Conservation (phyloP, 2,113 vertebrate genomes). For the Ginglymostoma cirratum region DNA sequence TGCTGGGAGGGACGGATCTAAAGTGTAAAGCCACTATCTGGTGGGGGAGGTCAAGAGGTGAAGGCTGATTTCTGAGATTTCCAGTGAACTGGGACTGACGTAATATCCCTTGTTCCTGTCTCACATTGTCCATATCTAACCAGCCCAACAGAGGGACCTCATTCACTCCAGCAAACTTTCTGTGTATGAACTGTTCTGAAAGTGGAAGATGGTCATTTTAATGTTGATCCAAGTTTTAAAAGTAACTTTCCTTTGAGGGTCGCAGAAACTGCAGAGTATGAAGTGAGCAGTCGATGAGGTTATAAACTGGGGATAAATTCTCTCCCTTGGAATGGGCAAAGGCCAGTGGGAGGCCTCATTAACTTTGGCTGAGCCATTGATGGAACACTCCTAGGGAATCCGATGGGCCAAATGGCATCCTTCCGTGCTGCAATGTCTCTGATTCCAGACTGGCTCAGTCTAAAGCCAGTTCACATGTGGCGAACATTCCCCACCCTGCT, state of each 20-base stretch:
- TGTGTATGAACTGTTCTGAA: not conserved
- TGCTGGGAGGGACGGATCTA: no score
- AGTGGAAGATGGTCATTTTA: not conserved
- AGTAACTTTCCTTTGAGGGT: not conserved
- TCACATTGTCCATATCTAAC: not conserved
- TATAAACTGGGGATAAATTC: not conserved
- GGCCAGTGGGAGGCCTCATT: not conserved
- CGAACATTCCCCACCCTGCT: no score
- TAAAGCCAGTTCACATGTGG: no score
- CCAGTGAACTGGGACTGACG: not conserved
- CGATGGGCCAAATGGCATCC: not conserved
- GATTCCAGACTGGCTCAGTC: not conserved
- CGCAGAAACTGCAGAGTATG: not conserved
- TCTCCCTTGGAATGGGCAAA: not conserved
- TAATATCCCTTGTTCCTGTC: not conserved
- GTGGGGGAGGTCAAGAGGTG: not conserved
- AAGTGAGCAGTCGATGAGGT: not conserved
- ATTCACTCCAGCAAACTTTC: not conserved
- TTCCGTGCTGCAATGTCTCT: not conserved
- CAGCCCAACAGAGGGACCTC: not conserved
- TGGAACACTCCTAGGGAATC: not conserved
- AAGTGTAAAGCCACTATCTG: not conserved
- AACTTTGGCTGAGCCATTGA: not conserved
- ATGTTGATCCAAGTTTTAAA: not conserved
- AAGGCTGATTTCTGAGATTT: not conserved